Evolutionary conservation across 2,888 invertebrate species (phyloP), one percentile per base, ranked within the genome.

Genomic region (Cinara cedri): DNA sequence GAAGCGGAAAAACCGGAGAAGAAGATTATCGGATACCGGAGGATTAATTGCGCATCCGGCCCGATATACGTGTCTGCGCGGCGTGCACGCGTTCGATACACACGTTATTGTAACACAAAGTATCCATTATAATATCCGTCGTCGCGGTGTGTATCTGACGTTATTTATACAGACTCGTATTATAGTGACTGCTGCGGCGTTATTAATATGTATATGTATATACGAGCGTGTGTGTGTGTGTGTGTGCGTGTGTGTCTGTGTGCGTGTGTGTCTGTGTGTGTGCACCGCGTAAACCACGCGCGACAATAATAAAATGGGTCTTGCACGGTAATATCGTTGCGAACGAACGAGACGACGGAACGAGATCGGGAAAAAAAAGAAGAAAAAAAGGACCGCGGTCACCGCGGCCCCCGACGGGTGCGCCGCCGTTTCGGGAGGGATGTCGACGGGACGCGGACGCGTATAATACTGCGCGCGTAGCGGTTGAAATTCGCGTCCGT

Each of bases 31-130:
- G 78, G 57, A 68, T 76, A 76, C 49, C 46, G 57, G 49, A 78
- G 78, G 78, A 78, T 78, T 78, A 78, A 78, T 78, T 78, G 78
- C 78, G 78, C 78, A 70, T 78, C 78, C 78, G 78, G 78, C 34
- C 76, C 68, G 76, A 76, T 68, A 68, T 78, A 70, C 78, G 51
- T n/a, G 78, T 78, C 78, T 78, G 70, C n/a, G n/a, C n/a, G n/a
- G 68, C 19, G 51, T n/a, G 44, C 14, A 51, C 42, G 63, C 9
- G 65, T 24, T 54, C 68, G 46, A 76, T 66, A 76, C 46, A 60
- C 51, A 44, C 6, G 6, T 34, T 34, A 34, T 34, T n/a, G 6
- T 49, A 70, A 78, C 78, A 78, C 70, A 70, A 42, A 78, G 78
- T 70, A 70, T 78, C 78, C 78, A 78, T 78, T 78, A n/a, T n/a